phyloP scores from a whole-genome alignment of 1,140 invertebrate genomes.

The Caenorhabditis remanei region DNA sequence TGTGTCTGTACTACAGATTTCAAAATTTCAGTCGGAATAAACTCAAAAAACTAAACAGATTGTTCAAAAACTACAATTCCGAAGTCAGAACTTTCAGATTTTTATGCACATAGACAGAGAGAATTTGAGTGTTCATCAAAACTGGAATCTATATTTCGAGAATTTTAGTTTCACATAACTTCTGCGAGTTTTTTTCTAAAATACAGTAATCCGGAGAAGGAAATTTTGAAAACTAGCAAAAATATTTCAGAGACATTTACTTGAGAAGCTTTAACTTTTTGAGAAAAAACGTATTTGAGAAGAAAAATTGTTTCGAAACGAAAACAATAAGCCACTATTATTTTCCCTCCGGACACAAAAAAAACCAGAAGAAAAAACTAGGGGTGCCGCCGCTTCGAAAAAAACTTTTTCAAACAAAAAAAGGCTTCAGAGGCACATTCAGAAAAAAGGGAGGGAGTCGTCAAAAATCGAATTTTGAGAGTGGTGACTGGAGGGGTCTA shows the following conservation, averaged over 20 bases:
- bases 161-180: too few species aligned
- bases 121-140: too few species aligned
- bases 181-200: too few species aligned
- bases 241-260: neutral
- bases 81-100: too few species aligned
- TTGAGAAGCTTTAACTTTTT: neutral
- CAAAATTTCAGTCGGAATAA: too few species aligned
- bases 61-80: too few species aligned
- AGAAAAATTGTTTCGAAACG: constrained; percentile 7
- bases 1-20: too few species aligned
- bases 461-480: constrained; percentile 49
- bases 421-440: constrained; percentile 14
- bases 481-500: neutral
- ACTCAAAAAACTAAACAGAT: too few species aligned
- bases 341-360: constrained; percentile 43
- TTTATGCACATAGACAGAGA: too few species aligned
- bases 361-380: neutral
- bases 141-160: too few species aligned
- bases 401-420: constrained; percentile 33
- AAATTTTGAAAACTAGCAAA: neutral
- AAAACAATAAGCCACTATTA: constrained; percentile 48
- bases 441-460: neutral
- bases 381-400: neutral
- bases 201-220: too few species aligned
- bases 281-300: neutral